phyloP scores from a whole-genome alignment of 2,888 invertebrate species.

The Magallana nippona region DNA sequence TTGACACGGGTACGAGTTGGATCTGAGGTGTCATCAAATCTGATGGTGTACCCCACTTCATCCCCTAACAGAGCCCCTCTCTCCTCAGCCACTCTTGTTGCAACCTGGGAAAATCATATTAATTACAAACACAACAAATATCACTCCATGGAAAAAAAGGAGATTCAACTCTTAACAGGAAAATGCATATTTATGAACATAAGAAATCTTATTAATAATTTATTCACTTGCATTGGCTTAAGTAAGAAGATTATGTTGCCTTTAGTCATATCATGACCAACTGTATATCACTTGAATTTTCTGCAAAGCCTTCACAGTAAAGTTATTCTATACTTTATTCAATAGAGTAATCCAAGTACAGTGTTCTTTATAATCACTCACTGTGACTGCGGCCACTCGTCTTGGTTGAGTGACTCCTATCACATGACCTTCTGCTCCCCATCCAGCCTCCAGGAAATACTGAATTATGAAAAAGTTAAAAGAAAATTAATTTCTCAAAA shows the following conservation, averaged over 20 bases:
- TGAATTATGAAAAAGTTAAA: slow-evolving; percentile 80
- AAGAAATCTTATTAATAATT: too few relatives aligned
- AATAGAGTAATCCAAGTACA: neutral
- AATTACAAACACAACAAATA: neutral
- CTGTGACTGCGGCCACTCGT: slow-evolving; percentile 91
- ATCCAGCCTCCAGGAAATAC: slow-evolving; percentile 93
- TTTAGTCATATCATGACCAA: too few relatives aligned
- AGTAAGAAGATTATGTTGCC: too few relatives aligned
- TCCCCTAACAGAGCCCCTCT: slow-evolving; percentile 88
- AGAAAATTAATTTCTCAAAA: too few relatives aligned
- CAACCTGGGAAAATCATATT: slow-evolving; percentile 82
- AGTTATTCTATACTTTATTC: neutral
- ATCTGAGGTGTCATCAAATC: slow-evolving; percentile 81
- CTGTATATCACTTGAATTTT: too few relatives aligned
- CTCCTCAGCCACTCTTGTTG: slow-evolving; percentile 93
- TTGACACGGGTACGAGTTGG: slow-evolving; percentile 79
- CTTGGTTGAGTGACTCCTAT: slow-evolving; percentile 96
- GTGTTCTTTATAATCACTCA: slow-evolving; percentile 60
- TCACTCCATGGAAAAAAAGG: neutral
- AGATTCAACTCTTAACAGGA: too few relatives aligned
- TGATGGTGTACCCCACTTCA: slow-evolving; percentile 92
- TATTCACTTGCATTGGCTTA: too few relatives aligned
- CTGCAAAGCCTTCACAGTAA: too few relatives aligned
- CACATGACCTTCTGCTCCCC: slow-evolving; percentile 86
- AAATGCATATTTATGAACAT: too few relatives aligned